Conservation (phyloP, 2,113 vertebrate species). For the Oryzias javanicus region DNA sequence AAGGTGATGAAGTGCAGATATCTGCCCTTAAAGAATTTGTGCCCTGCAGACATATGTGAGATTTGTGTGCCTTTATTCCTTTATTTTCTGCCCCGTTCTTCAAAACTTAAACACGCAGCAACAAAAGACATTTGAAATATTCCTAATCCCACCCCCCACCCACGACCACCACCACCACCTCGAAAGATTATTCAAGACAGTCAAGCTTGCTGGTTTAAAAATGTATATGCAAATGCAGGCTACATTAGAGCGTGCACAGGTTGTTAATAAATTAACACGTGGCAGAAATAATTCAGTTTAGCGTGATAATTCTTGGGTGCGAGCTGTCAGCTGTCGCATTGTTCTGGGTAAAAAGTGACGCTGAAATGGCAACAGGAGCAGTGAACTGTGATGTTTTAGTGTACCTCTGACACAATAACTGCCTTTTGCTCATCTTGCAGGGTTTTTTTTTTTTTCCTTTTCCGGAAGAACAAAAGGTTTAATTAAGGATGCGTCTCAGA, state of each 20-base stretch:
- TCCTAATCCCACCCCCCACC: conserved; percentile 15
- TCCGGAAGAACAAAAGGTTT: conserved; percentile 69
- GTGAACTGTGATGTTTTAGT: conserved; percentile 81
- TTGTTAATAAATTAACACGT: conserved; percentile 89
- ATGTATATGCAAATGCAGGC: conserved; percentile 82
- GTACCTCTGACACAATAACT: conserved; percentile 74
- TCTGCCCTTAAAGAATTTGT: conserved; percentile 72
- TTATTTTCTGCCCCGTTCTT: conserved; percentile 36
- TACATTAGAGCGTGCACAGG: conserved; percentile 85
- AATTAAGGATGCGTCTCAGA: conserved; percentile 68
- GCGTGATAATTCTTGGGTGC: conserved; percentile 87
- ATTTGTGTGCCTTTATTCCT: conserved; percentile 59
- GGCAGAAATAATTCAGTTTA: conserved; percentile 94
- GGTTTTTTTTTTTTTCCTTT: conserved; percentile 35
- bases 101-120: conserved; percentile 66
- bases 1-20: conserved; percentile 70
- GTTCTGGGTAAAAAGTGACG: conserved; percentile 79
- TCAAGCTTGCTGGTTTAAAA: conserved; percentile 78
- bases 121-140: conserved; percentile 68
- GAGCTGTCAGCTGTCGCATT: conserved; percentile 90
- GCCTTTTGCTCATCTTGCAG: conserved; percentile 63
- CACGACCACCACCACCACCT: no score
- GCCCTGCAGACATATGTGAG: conserved; percentile 65
- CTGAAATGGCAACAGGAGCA: conserved; percentile 80
- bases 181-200: conserved; percentile 73